Evolutionary conservation across 2,113 vertebrate species (phyloP).

Genomic region (Cavia aperea): DNA sequence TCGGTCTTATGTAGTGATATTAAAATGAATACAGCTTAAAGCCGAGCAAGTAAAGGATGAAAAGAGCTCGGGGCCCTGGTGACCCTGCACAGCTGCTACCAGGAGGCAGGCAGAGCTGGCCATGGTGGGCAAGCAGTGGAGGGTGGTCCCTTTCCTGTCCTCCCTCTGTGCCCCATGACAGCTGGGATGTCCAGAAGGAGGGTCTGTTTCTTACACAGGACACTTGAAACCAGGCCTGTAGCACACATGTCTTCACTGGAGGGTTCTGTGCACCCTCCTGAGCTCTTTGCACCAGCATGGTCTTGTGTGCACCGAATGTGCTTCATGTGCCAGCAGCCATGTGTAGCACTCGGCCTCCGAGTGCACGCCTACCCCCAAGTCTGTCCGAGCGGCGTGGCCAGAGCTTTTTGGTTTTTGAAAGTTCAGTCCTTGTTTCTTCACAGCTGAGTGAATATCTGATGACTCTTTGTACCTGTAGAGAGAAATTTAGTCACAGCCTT

Average conservation of each 20-base stretch:
- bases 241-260: neutral
- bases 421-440: neutral
- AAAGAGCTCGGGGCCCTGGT: neutral
- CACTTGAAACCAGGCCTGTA: neutral
- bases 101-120: neutral
- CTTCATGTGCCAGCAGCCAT: neutral
- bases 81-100: neutral
- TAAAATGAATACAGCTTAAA: neutral
- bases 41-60: neutral
- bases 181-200: neutral
- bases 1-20: neutral
- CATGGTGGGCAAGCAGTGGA: fast-evolving
- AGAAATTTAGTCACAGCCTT: neutral
- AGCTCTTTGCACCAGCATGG: neutral
- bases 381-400: neutral
- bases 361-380: fast-evolving
- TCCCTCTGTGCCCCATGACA: fast-evolving
- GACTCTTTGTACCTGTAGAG: neutral
- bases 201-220: neutral
- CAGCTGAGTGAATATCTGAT: neutral
- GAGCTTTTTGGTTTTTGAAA: neutral
- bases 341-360: fast-evolving
- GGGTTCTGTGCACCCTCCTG: neutral
- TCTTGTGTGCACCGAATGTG: neutral
- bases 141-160: neutral